Evolutionary conservation across 2,113 vertebrate genomes (phyloP).

Genomic region (Zosterops japonicus): DNA sequence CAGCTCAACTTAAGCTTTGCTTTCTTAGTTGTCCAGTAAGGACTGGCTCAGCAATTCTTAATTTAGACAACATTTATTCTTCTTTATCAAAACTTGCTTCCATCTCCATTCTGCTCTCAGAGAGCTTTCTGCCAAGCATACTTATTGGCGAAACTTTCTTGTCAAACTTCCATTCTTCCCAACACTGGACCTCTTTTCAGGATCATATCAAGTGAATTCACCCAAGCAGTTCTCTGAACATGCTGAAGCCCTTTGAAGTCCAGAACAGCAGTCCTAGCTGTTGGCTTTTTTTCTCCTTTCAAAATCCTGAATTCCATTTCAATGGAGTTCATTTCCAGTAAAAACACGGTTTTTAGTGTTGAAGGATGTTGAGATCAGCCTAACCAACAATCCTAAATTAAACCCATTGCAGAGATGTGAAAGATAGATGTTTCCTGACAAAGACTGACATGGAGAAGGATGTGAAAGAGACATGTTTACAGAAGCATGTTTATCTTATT

Average conservation of each 20-base stretch:
- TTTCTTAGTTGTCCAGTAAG: too few species aligned
- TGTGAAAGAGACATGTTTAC: background rate
- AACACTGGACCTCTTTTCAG: background rate
- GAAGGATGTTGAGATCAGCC: background rate
- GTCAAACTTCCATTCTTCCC: too few species aligned
- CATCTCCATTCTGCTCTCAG: too few species aligned
- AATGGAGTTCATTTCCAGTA: background rate
- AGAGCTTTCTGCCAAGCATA: too few species aligned
- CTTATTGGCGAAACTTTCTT: too few species aligned
- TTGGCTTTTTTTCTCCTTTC: background rate
- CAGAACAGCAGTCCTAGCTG: background rate
- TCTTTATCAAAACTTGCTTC: too few species aligned
- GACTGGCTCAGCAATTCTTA: too few species aligned
- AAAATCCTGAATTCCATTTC: background rate
- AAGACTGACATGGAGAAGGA: background rate
- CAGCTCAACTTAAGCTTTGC: too few species aligned
- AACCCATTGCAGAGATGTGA: background rate
- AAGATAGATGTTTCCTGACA: background rate
- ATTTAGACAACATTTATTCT: too few species aligned
- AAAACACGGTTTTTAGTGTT: background rate
- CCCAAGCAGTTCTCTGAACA: background rate
- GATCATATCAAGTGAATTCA: background rate
- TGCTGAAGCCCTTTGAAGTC: background rate
- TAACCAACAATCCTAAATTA: background rate
- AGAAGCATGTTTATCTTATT: background rate